Conservation (phyloP, 2,113 vertebrate genomes). For the Bucco capensis region DNA sequence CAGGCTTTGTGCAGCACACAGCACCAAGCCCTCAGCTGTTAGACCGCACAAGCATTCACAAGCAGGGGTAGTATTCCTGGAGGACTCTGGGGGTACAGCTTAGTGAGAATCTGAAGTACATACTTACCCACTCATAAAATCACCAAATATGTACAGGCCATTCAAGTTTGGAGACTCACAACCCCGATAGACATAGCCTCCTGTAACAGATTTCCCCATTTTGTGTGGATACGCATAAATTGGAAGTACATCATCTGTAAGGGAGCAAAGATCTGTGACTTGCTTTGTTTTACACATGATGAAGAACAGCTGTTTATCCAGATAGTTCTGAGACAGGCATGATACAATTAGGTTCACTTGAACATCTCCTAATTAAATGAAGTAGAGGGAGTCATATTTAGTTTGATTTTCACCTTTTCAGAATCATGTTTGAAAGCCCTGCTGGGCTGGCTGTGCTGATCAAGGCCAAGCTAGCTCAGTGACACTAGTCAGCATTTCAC, state of each 20-base stretch:
- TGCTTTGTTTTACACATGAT: neutral
- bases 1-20: neutral
- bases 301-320: neutral
- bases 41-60: neutral
- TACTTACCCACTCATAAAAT: conserved; percentile 97
- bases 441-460: neutral
- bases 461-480: neutral
- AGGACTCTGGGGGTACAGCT: neutral
- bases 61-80: neutral
- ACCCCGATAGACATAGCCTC: conserved; percentile 91
- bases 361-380: neutral
- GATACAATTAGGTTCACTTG: neutral
- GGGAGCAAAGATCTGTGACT: neutral
- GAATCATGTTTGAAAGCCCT: neutral
- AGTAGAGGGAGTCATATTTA: neutral
- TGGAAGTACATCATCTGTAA: conserved; percentile 87
- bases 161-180: conserved; percentile 94
- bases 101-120: neutral
- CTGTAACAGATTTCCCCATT: conserved; percentile 92
- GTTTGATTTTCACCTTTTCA: neutral
- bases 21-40: neutral
- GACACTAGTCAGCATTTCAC: neutral
- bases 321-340: neutral
- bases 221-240: conserved; percentile 94
- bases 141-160: conserved; percentile 95